These are phyloP conservation scores for Etheostoma spectabile DNA, from an alignment of 2,113 vertebrate species.

Conservation along the genomic window DNA sequence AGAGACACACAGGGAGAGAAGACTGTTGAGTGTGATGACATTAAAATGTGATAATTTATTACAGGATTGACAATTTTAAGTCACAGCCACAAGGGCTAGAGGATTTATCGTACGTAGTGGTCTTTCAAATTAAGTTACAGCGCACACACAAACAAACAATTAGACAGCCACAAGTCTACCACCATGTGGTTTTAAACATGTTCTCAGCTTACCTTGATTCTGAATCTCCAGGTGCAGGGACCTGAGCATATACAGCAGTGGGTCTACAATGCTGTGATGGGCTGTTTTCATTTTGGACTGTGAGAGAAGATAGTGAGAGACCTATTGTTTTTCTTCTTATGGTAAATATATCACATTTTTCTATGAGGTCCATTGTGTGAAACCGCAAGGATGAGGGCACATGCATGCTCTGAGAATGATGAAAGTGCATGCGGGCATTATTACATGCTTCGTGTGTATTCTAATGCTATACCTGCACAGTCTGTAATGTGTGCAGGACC, in stretches of 20 bases:
- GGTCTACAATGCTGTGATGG: conserved; percentile 78
- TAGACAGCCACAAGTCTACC: neutral
- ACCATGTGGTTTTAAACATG: neutral
- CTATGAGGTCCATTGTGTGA: neutral
- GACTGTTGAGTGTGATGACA: neutral
- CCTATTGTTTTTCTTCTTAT: neutral
- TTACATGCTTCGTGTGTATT: neutral
- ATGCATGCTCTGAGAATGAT: neutral
- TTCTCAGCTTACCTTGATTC: conserved; percentile 81
- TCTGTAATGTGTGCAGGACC: conserved; percentile 81
- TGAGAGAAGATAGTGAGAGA: neutral
- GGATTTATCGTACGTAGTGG: neutral
- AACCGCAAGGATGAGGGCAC: neutral
- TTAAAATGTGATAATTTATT: neutral
- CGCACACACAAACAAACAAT: neutral
- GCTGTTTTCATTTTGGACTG: conserved; percentile 77
- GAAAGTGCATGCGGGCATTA: neutral
- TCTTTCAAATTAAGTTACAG: neutral
- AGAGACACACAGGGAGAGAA: conserved; percentile 6
- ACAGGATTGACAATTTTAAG: neutral
- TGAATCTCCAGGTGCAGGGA: conserved; percentile 85
- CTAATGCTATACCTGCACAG: conserved; percentile 82
- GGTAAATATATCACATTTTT: neutral
- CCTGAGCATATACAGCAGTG: conserved; percentile 78
- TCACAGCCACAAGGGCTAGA: neutral